Base-by-base conservation (phyloP, 92 coral and sea anemone genomes). In the Diadumene lineata region DNA sequence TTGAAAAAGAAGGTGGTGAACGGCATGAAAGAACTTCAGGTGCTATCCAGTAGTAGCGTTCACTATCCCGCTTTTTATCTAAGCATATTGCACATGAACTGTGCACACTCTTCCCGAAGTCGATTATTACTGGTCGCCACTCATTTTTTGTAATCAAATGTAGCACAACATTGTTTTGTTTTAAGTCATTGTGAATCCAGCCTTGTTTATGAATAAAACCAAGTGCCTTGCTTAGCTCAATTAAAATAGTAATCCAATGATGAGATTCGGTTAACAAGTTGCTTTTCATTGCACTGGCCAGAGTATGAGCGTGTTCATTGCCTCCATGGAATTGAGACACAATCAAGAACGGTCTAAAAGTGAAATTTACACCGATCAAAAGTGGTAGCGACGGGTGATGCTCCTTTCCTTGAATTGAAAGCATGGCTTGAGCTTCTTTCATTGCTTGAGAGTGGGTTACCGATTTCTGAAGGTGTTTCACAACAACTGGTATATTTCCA, bases 41-140 rank as follows among this genome's bases (percentile, higher is more conserved):
- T 8, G 78, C 51, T 13, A 32, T 56, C 78, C 78, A 73, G 23
- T 34, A 61, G 23, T 56, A 57, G 0, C 2, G 2, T 22, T 73
- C 28, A 13, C 9, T 13, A 6, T 34, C 43, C 16, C 64, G 32
- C 0, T 64, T 50, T 24, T 44, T 62, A 9, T 9, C 53, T 9
- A 9, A 9, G n/a, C n/a, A n/a, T n/a, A n/a, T n/a, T n/a, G 69
- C 17, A 33, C 38, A 9, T 7, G 46, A 15, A 7, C 15, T 22
- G 9, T 6, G 50, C 0, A 17, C 44, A 29, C 61, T 75, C 18
- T 75, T 75, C 25, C 79, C 70, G 24, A 75, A 75, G 43, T 74
- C 71, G 11, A 74, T 74, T 32, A 74, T 62, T 13, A 74, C 70
- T 11, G 79, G 79, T 1, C 2, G 38, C 70, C 79, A 74, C 24